These are phyloP conservation scores for Parelbella ahira DNA, from an alignment of 2,888 invertebrate species.

Conservation along the genomic window DNA sequence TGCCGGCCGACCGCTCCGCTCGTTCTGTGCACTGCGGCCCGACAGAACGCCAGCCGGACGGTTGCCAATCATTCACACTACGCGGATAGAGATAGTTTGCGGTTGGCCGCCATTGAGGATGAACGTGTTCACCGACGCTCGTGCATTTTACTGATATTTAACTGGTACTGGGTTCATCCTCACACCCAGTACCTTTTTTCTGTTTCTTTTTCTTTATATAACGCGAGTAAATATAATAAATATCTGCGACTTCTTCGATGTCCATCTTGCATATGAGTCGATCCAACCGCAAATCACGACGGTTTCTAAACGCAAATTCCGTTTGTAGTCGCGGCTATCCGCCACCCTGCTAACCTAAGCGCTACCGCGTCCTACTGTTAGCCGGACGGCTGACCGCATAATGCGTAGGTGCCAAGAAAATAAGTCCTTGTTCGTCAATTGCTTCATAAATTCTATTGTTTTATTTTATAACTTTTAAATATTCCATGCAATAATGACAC, in stretches of 20 bases:
- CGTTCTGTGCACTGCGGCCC: conserved; percentile 1
- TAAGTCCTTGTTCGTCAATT: no score
- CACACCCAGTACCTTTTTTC: conserved; percentile 30
- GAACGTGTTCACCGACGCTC: no score
- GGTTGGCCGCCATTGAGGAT: background rate
- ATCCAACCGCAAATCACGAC: conserved; percentile 26
- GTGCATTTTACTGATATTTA: no score
- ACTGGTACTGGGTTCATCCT: background rate
- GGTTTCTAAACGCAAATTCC: conserved; percentile 25
- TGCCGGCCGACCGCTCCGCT: conserved; percentile 29
- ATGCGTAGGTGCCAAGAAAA: no score
- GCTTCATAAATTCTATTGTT: no score
- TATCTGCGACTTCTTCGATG: conserved; percentile 17
- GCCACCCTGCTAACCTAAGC: no score
- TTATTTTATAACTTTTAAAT: no score
- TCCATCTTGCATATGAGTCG: conserved; percentile 26
- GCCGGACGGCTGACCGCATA: conserved; percentile 1
- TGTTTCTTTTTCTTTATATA: conserved; percentile 24
- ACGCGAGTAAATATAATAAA: background rate
- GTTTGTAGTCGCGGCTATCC: conserved; percentile 8
- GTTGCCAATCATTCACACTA: no score
- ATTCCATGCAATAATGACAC: no score
- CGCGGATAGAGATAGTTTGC: background rate
- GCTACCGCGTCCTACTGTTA: conserved; percentile 1
- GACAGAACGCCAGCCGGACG: background rate